Conservation (phyloP, 1,140 invertebrate species). For the Drosophila mayri region DNA sequence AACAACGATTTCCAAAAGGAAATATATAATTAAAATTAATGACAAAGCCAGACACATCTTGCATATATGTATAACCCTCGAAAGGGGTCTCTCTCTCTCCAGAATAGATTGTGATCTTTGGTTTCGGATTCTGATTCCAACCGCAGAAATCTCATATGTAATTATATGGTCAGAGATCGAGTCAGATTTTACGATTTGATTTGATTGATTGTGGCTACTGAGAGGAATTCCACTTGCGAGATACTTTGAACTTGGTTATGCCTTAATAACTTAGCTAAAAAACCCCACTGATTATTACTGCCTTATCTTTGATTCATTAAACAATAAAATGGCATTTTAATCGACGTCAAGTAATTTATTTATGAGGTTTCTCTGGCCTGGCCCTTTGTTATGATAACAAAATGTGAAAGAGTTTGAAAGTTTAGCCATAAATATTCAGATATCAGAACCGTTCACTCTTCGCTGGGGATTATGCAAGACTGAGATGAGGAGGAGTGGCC, state of each 20-base stretch:
- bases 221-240: constrained; percentile 15
- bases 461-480: constrained; percentile 29
- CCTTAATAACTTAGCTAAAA: constrained; percentile 31
- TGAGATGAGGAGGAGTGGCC: constrained; percentile 35
- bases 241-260: constrained; percentile 25
- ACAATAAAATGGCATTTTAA: constrained; percentile 70
- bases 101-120: constrained; percentile 12
- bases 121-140: constrained; percentile 63
- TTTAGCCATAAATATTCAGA: constrained; percentile 28
- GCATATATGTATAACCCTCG: constrained; percentile 19
- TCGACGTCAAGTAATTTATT: constrained; percentile 55
- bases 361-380: constrained; percentile 32
- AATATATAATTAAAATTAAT: constrained; percentile 72
- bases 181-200: constrained; percentile 22
- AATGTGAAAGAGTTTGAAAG: constrained; percentile 31
- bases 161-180: constrained; percentile 57
- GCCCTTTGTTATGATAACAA: constrained; percentile 30
- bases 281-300: not conserved
- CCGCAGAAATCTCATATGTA: constrained; percentile 74
- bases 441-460: constrained; percentile 26
- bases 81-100: constrained; percentile 4
- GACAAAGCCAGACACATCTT: constrained; percentile 42
- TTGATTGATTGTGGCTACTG: constrained; percentile 47
- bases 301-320: constrained; percentile 46
- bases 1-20: constrained; percentile 26